phyloP scores from a whole-genome alignment of 2,888 invertebrate species.

The Lithophane semibrunnea region DNA sequence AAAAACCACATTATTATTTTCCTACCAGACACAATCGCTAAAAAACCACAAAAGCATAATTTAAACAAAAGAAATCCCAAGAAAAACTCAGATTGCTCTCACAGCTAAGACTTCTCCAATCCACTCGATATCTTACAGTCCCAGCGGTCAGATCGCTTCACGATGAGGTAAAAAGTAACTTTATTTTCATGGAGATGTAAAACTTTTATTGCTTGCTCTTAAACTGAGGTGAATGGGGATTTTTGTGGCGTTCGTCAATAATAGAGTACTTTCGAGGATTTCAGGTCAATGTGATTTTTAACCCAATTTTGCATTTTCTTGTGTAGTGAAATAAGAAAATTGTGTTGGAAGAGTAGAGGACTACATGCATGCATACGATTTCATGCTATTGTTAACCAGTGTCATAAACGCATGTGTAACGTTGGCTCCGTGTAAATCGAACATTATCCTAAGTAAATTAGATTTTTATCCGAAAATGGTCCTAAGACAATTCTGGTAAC shows the following conservation, averaged over 20 bases:
- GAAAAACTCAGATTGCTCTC: constrained; percentile 13
- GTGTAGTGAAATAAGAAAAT: background rate
- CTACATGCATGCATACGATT: background rate
- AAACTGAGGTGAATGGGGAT: constrained; percentile 45
- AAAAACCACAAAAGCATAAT: background rate
- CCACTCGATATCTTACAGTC: constrained; percentile 34
- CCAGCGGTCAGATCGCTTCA: constrained; percentile 47
- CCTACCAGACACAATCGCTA: background rate
- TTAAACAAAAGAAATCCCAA: constrained; percentile 17
- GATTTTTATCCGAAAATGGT: background rate
- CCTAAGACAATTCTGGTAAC: too few species aligned
- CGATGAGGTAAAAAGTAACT: constrained; percentile 38
- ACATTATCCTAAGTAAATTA: background rate
- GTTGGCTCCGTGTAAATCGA: background rate
- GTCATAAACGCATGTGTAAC: too few species aligned
- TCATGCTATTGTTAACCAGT: rapidly evolving
- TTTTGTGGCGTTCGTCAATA: constrained; percentile 43
- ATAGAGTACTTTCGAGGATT: constrained; percentile 13
- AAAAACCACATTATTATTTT: too few species aligned
- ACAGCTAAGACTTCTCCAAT: constrained; percentile 28
- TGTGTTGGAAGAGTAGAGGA: too few species aligned
- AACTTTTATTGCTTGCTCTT: constrained; percentile 51
- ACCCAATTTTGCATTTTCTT: background rate
- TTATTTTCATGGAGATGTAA: constrained; percentile 52
- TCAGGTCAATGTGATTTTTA: constrained; percentile 23